A percentile compares a stretch with the other conserved stretches of the same genome.
Conservation (phyloP, 2,113 vertebrate genomes). For the Nerophis ophidion region DNA sequence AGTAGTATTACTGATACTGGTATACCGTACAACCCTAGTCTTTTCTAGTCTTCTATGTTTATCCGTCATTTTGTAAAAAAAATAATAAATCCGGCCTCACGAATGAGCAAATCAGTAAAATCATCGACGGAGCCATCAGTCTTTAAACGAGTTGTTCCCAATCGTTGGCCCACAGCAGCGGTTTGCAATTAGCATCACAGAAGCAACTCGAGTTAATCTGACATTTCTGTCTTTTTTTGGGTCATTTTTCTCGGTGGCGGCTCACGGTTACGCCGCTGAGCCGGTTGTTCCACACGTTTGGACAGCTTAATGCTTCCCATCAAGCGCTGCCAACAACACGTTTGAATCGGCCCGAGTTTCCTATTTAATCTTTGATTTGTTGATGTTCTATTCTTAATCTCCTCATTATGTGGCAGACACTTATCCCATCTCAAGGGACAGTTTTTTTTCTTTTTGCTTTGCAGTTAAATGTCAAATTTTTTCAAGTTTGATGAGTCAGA, state of each 20-base stretch:
- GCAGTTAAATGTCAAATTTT: conserved; percentile 9
- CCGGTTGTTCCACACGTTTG: conserved; percentile 21
- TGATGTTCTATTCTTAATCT: conserved; percentile 30
- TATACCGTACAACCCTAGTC: background rate
- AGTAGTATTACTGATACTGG: no score
- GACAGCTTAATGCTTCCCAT: conserved; percentile 31
- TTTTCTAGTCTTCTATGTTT: background rate
- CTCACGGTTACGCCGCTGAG: conserved; percentile 30
- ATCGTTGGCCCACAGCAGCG: background rate
- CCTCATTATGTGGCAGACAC: conserved; percentile 34
- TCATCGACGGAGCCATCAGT: conserved; percentile 9
- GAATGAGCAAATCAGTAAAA: conserved; percentile 2
- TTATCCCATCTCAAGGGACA: conserved; percentile 20
- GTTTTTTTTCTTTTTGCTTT: conserved; percentile 23
- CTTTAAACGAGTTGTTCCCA: background rate
- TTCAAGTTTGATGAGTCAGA: background rate
- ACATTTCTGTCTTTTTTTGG: conserved; percentile 5
- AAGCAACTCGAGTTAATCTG: conserved; percentile 1
- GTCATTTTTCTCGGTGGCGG: background rate
- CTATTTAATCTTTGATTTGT: conserved; percentile 37
- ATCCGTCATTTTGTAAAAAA: background rate
- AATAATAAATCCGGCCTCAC: background rate
- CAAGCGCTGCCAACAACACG: conserved; percentile 3
- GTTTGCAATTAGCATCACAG: background rate
- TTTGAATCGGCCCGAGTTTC: no score